Evolutionary conservation across 2,113 vertebrate species (phyloP).

Genomic region (Lagopus leucura): DNA sequence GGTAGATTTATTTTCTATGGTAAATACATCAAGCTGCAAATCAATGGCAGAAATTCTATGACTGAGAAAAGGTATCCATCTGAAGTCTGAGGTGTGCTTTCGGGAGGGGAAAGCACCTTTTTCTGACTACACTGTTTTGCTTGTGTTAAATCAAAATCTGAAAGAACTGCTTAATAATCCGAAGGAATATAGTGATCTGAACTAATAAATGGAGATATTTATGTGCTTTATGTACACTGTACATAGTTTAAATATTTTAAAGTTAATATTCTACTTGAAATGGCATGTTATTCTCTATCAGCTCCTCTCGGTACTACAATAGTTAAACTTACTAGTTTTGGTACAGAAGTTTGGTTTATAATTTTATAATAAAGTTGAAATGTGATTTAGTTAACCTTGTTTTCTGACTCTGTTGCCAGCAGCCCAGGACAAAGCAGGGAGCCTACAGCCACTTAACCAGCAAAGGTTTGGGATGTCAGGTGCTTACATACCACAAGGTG

Average conservation of each 20-base stretch:
- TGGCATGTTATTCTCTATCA: conserved; percentile 50
- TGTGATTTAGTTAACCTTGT: conserved; percentile 34
- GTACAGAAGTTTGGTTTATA: conserved; percentile 80
- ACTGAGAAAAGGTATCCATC: neutral
- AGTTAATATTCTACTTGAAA: conserved; percentile 72
- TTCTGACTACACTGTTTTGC: neutral
- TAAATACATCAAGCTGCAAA: neutral
- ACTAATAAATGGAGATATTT: conserved; percentile 66
- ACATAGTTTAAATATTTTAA: conserved; percentile 53
- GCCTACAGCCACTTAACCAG: neutral
- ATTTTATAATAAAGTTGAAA: conserved; percentile 84
- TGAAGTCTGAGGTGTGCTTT: neutral
- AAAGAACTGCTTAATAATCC: conserved; percentile 19
- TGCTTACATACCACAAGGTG: neutral
- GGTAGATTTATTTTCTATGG: neutral
- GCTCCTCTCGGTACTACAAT: conserved; percentile 56
- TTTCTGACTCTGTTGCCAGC: neutral
- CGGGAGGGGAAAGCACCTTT: neutral
- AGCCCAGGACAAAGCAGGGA: neutral
- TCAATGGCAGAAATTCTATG: neutral
- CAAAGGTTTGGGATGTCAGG: neutral
- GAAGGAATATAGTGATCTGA: conserved; percentile 61
- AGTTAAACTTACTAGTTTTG: conserved; percentile 70
- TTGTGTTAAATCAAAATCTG: neutral
- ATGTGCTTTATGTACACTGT: conserved; percentile 64